Base-by-base conservation (phyloP, 2,888 invertebrate genomes). In the Napeogenes sylphis region DNA sequence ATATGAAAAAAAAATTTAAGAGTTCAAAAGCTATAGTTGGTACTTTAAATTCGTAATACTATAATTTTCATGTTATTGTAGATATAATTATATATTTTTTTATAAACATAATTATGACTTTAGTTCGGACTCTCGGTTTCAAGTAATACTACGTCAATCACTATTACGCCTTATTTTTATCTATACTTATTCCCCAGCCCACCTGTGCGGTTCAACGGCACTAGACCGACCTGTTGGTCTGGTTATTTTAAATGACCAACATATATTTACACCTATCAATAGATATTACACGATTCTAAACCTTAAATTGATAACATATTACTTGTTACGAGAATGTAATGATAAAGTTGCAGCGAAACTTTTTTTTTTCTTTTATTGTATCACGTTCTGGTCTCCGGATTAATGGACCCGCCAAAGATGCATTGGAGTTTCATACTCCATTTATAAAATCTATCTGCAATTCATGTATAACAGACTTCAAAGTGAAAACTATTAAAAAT, bases 131-230 rank as follows among this genome's bases (percentile, higher is more conserved):
- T 51, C 12, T 51, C 51, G 51, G 51, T 51, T 51, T 51, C 51
- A 77, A 72, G 67, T 77, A 77, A 80, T 80, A 84, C 84, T 84
- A 47, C 47, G 51, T 51, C 51, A 51, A 51, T 51, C 51, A 51
- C 21, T 85, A 88, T 87, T 85, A 87, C 77, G 78, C 77, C 75
- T 80, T 84, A 87, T 86, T 87, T 85, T 82, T 85, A 87, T 87
- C 82, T 85, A 82, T 87, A 84, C 85, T 84, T 21, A 21, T 21
- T 21, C 84, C 88, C 87, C 85, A 84, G 87, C 83, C 87, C 87
- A 84, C 84, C 85, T 84, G 84, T 80, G 80, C 81, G 82, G 88
- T 89, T 89, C 88, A 89, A 83, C 86, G 87, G 82, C 85, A 83
- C 86, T 86, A 84, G 74, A 75, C 75, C 77, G 78, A 86, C 88